Evolutionary conservation across 1,140 invertebrate species (phyloP).

Genomic region (Vanessa tameamea): DNA sequence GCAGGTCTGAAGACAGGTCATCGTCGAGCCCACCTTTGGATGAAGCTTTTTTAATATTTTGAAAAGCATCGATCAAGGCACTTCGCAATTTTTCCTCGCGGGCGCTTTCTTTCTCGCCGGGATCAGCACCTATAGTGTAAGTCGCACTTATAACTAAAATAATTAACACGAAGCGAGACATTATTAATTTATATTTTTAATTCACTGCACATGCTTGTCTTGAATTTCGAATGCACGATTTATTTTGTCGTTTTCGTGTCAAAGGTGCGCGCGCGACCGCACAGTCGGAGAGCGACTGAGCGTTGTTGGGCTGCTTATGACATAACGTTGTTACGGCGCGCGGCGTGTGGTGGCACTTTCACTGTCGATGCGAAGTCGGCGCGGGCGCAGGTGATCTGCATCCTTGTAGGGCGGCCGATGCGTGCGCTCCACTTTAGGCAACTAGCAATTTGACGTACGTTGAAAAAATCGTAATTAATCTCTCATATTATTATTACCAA

Average conservation of each 20-base stretch:
- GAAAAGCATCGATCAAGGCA: slow-evolving; percentile 74
- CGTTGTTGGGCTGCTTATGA: slow-evolving; percentile 45
- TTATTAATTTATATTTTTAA: slow-evolving; percentile 56
- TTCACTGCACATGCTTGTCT: slow-evolving; percentile 56
- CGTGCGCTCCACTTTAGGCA: slow-evolving; percentile 46
- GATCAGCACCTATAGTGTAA: slow-evolving; percentile 51
- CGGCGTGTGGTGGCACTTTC: slow-evolving; percentile 60
- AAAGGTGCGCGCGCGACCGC: slow-evolving; percentile 67
- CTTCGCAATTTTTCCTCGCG: slow-evolving; percentile 70
- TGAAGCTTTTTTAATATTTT: slow-evolving; percentile 72
- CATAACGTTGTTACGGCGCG: slow-evolving; percentile 65
- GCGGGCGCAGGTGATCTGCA: slow-evolving; percentile 39
- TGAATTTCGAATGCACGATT: slow-evolving; percentile 23
- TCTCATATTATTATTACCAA: not conserved
- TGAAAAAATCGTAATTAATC: not conserved
- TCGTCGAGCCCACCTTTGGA: slow-evolving; percentile 65
- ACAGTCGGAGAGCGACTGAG: slow-evolving; percentile 62
- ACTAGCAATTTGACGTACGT: not conserved
- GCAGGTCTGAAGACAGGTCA: slow-evolving; percentile 58
- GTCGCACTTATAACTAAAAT: slow-evolving; percentile 55
- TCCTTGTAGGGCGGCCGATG: slow-evolving; percentile 64
- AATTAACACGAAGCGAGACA: slow-evolving; percentile 61
- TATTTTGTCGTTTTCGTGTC: slow-evolving; percentile 23
- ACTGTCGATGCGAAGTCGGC: slow-evolving; percentile 52
- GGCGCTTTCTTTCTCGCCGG: slow-evolving; percentile 58